A percentile compares a stretch with the other conserved stretches of the same genome.
These are phyloP conservation scores for Leucozona laternaria DNA, from an alignment of 2,888 invertebrate species.

Conservation along the genomic window DNA sequence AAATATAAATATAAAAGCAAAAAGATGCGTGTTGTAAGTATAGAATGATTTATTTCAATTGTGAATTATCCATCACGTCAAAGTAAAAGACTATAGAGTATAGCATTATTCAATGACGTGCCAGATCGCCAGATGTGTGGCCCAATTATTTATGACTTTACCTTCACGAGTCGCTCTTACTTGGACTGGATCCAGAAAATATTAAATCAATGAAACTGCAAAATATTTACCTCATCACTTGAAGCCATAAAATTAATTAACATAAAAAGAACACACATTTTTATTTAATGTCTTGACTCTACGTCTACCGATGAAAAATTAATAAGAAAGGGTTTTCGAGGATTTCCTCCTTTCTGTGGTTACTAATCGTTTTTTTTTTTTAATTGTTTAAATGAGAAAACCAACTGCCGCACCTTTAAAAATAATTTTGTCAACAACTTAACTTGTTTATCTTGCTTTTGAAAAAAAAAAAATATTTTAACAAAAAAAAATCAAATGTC, in stretches of 20 bases:
- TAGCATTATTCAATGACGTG: constrained; percentile 8
- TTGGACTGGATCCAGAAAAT: constrained; percentile 58
- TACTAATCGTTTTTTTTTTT: background rate
- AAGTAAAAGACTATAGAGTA: background rate
- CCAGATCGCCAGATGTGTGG: constrained; percentile 37
- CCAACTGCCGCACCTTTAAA: background rate
- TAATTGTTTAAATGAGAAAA: background rate
- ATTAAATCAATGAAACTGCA: constrained; percentile 4
- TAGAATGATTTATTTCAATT: background rate
- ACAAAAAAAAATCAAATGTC: constrained; percentile 16
- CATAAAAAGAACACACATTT: background rate
- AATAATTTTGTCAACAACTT: constrained; percentile 23
- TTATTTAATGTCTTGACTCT: background rate
- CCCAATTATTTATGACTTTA: constrained; percentile 48
- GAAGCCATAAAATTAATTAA: background rate
- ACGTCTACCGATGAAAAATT: background rate
- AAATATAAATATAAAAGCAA: background rate
- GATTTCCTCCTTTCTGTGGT: constrained; percentile 11
- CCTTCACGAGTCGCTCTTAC: constrained; percentile 18
- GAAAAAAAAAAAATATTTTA: background rate
- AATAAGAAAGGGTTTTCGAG: background rate
- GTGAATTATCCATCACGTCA: constrained; percentile 1
- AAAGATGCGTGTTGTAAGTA: background rate
- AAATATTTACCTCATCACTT: constrained; percentile 17
- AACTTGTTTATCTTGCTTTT: constrained; percentile 11